Percentiles rank a stretch among this genome's conserved stretches.
Evolutionary conservation across 53 echinoderm and acorn worm species (phyloP).

Genomic region (Glandiceps talaboti): DNA sequence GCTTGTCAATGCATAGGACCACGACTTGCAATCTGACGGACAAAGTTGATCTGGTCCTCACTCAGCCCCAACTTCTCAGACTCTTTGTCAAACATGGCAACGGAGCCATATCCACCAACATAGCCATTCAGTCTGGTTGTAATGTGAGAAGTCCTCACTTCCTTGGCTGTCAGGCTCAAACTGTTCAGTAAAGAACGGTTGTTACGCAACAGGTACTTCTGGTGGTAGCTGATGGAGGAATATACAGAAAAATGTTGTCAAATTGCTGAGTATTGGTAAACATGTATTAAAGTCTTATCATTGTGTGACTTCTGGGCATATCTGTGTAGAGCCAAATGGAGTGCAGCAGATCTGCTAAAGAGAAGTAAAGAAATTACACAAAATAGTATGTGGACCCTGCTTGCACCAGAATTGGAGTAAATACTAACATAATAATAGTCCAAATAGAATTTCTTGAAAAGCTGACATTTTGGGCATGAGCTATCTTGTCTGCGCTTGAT

Average conservation of each 20-base stretch:
- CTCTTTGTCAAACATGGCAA: slow-evolving; percentile 54
- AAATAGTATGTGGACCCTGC: too few relatives aligned
- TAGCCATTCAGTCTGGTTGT: slow-evolving; percentile 91
- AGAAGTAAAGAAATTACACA: too few relatives aligned
- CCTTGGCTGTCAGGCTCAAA: slow-evolving; percentile 52
- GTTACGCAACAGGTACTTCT: slow-evolving; percentile 97
- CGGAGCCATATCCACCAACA: slow-evolving; percentile 69
- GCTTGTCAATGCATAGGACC: slow-evolving; percentile 31
- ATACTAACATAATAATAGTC: too few relatives aligned
- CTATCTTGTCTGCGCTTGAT: too few relatives aligned
- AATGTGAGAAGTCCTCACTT: slow-evolving; percentile 44
- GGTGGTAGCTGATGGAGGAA: slow-evolving; percentile 95
- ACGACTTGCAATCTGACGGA: slow-evolving; percentile 34
- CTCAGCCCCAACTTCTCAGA: slow-evolving; percentile 42
- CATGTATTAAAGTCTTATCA: too few relatives aligned
- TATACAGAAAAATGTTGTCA: too few relatives aligned
- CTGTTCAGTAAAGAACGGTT: slow-evolving; percentile 62
- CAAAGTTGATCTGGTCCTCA: slow-evolving; percentile 59
- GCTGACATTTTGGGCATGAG: too few relatives aligned
- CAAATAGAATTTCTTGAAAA: too few relatives aligned
- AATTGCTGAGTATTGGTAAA: background rate
- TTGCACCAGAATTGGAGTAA: too few relatives aligned
- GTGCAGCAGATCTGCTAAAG: too few relatives aligned
- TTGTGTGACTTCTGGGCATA: too few relatives aligned
- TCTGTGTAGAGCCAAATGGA: too few relatives aligned